Base-by-base conservation (phyloP, 2,113 vertebrate genomes). In the Capreolus pygargus region DNA sequence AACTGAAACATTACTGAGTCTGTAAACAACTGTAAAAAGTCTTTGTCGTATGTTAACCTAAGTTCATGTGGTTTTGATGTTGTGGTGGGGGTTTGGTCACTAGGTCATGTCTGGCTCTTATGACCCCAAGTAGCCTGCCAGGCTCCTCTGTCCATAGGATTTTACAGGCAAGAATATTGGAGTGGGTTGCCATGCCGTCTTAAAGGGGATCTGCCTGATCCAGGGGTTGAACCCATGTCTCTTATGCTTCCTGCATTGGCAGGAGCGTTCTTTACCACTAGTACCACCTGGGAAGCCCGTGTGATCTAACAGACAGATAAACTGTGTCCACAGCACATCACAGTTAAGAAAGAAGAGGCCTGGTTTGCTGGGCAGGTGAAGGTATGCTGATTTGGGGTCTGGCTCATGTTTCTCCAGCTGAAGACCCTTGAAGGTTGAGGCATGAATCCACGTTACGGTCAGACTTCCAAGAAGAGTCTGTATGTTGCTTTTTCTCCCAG, bases 111-210 rank as follows among this genome's bases (percentile, higher is more conserved):
- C 67, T 74, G n/a, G 5, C 67, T 23, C 19, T 39, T 74, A 36
- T 23, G n/a, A 13, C n/a, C n/a, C n/a, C 5, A 74, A 6, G n/a
- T 39, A 23, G n/a, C 67, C n/a, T 0, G 1, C n/a, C n/a, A 70
- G 67, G 9, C n/a, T 70, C 2, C 67, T 70, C 67, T 36, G 67
- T 70, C 9, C n/a, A 3, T 39, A 39, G n/a, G 10, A 39, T 13
- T 74, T 23, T 74, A 19, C 19, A 23, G 67, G n/a, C 36, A 74
- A 23, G 19, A 74, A 74, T 39, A 74, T 10, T 74, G 67, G 10
- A 23, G 67, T 25, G 67, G n/a, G n/a, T 74, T 6, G 10, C 67
- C n/a, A 3, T 23, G 67, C 19, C 10, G 19, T 74, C n/a, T 23
- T 74, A 23, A 39, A 39, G 19, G 67, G 19, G 5, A 70, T 23